A percentile compares a stretch with the other conserved stretches of the same genome.
phyloP scores from a whole-genome alignment of 2,888 invertebrate genomes.

The Kryphioiulus occultus region DNA sequence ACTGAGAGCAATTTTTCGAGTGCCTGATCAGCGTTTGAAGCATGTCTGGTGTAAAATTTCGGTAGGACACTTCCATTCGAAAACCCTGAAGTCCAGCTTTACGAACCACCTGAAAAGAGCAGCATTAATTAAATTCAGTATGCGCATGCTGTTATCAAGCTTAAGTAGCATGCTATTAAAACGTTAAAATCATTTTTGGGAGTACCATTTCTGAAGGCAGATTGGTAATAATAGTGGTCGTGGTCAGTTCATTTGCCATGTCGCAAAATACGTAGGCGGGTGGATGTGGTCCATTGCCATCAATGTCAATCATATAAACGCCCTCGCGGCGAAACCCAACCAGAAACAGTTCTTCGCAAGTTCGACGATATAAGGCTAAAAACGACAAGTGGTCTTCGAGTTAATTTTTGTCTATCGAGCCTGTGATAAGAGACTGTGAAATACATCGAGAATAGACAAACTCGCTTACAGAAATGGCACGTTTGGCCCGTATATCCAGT shows the following conservation, averaged over 20 bases:
- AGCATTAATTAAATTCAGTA: background rate
- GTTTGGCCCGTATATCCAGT: conserved; percentile 93
- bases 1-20: conserved; percentile 86
- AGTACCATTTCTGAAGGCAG: conserved; percentile 81
- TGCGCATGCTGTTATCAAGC: background rate
- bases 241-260: conserved; percentile 83
- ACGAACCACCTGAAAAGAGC: conserved; percentile 73
- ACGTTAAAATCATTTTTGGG: conserved; percentile 2
- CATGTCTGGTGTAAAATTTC: conserved; percentile 91
- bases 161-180: background rate
- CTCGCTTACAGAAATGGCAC: conserved; percentile 80
- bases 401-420: background rate
- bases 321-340: conserved; percentile 88
- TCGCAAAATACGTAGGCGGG: conserved; percentile 92
- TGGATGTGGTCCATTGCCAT: conserved; percentile 90
- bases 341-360: conserved; percentile 89
- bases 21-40: conserved; percentile 87
- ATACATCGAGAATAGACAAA: background rate
- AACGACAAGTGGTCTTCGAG: conserved; percentile 49
- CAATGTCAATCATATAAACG: conserved; percentile 91
- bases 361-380: conserved; percentile 83
- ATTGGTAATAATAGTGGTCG: conserved; percentile 89
- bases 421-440: background rate
- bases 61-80: conserved; percentile 83
- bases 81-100: conserved; percentile 81